phyloP scores from a whole-genome alignment of 2,797 vertebrate species.

The Cuculus canorus region DNA sequence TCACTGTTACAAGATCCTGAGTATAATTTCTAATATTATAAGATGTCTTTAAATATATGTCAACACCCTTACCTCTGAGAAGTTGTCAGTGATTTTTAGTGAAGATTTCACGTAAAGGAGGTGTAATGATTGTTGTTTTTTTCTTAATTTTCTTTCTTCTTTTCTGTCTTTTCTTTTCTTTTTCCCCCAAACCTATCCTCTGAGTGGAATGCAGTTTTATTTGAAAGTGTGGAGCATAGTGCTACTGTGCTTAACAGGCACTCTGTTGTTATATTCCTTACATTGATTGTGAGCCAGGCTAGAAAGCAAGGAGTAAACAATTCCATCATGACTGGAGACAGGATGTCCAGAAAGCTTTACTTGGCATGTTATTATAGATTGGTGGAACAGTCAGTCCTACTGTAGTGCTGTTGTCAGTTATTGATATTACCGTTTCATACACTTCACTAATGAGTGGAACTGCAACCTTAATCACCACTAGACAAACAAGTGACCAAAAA shows the following conservation, averaged over 20 bases:
- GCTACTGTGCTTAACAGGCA: neutral
- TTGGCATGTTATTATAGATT: neutral
- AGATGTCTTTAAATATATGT: neutral
- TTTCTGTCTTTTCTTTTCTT: rapidly evolving
- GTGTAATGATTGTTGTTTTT: rapidly evolving
- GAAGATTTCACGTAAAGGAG: neutral
- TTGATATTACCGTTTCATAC: slow-evolving; percentile 31
- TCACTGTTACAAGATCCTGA: neutral
- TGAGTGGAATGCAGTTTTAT: neutral
- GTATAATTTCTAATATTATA: neutral
- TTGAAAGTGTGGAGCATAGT: neutral
- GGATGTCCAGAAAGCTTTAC: neutral
- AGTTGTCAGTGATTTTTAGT: neutral
- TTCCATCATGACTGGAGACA: neutral
- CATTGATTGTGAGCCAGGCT: neutral
- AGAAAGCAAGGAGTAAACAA: neutral
- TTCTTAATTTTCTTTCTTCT: neutral
- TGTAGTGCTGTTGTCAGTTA: slow-evolving; percentile 10
- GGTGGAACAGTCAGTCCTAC: neutral
- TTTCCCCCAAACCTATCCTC: neutral
- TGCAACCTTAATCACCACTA: neutral
- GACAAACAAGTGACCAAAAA: neutral
- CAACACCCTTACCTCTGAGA: neutral
- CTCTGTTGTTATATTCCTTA: neutral
- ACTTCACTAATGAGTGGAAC: slow-evolving; percentile 26